Evolutionary conservation across 1,140 invertebrate genomes (phyloP).

Genomic region (Maniola jurtina): DNA sequence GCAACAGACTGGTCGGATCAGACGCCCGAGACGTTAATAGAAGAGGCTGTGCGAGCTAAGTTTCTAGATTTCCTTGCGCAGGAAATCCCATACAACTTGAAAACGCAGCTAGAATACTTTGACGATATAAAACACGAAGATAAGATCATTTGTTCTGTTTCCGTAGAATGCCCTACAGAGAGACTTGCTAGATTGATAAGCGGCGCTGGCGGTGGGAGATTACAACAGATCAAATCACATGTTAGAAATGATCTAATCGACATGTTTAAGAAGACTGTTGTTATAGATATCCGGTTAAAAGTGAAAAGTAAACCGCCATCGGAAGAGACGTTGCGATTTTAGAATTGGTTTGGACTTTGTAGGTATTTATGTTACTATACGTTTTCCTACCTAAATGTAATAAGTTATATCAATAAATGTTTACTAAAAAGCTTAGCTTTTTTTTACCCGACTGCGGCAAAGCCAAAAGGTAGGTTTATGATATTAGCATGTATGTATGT

Average conservation of each 20-base stretch:
- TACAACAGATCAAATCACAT: constrained; percentile 83
- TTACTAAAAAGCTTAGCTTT: too few relatives aligned
- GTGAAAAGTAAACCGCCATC: constrained; percentile 43
- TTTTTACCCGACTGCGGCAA: too few relatives aligned
- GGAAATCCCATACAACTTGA: constrained; percentile 90
- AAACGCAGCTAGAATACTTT: constrained; percentile 84
- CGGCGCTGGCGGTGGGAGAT: constrained; percentile 82
- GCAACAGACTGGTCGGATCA: constrained; percentile 85
- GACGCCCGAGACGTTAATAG: constrained; percentile 83
- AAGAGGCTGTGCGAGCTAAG: constrained; percentile 86
- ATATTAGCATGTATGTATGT: too few relatives aligned
- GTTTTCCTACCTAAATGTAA: too few relatives aligned
- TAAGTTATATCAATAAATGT: too few relatives aligned
- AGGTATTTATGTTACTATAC: neutral
- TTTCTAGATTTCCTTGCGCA: constrained; percentile 88
- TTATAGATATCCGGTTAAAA: constrained; percentile 52
- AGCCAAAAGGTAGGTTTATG: too few relatives aligned
- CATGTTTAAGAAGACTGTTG: constrained; percentile 61
- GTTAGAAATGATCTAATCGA: constrained; percentile 71
- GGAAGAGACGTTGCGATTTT: constrained; percentile 13
- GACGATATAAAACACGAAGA: constrained; percentile 80
- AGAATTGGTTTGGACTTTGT: neutral
- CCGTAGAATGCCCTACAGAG: constrained; percentile 81
- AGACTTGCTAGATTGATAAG: constrained; percentile 82
- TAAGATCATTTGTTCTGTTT: constrained; percentile 81